A percentile compares a stretch with the other conserved stretches of the same genome.
Conservation (phyloP, 2,113 vertebrate genomes). For the Myodes glareolus region DNA sequence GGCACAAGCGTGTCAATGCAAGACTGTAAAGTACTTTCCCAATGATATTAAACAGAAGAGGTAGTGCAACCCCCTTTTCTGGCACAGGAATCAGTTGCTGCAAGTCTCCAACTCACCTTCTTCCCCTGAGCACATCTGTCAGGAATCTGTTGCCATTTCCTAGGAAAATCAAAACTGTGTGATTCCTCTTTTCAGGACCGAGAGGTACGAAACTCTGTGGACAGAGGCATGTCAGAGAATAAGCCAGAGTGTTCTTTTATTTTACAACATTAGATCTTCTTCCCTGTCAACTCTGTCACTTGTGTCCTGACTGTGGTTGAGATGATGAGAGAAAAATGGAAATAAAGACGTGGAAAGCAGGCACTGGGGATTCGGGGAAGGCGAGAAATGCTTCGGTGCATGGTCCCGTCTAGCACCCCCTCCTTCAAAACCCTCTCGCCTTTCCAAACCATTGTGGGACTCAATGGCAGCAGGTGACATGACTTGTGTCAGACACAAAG, state of each 20-base stretch:
- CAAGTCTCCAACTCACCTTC: constrained; percentile 13
- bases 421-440: not conserved
- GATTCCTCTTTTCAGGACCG: constrained; percentile 23
- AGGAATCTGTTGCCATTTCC: constrained; percentile 32
- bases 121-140: not conserved
- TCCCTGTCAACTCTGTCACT: constrained; percentile 6
- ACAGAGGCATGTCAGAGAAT: not conserved
- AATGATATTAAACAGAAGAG: not conserved
- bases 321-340: not conserved
- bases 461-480: not conserved
- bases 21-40: constrained; percentile 13
- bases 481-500: not conserved
- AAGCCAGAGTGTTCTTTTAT: not conserved
- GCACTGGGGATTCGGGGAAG: not conserved
- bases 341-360: not conserved
- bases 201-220: not conserved
- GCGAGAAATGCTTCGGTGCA: not conserved
- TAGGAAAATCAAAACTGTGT: constrained; percentile 18
- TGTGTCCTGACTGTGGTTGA: not conserved
- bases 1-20: not conserved
- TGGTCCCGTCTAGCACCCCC: too few species aligned
- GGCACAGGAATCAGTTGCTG: constrained; percentile 16
- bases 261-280: not conserved
- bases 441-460: not conserved
- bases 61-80: not conserved